A percentile compares a stretch with the other conserved stretches of the same genome.
Evolutionary conservation across 2,113 vertebrate species (phyloP).

Genomic region (Microtus pennsylvanicus): DNA sequence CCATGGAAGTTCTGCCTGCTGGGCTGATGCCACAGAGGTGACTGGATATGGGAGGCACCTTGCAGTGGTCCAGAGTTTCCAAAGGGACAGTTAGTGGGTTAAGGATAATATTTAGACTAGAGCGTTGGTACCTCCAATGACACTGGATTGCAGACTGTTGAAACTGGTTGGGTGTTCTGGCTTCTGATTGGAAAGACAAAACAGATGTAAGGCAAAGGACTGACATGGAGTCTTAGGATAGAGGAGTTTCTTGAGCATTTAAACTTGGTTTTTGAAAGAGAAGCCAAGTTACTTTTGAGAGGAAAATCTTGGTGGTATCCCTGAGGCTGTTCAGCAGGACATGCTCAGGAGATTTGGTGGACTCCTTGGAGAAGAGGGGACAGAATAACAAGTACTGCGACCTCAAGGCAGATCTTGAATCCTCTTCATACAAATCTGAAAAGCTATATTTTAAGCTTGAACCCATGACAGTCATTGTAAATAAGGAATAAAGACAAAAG

Average conservation of each 20-base stretch:
- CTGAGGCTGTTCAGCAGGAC: not conserved
- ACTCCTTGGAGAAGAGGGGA: not conserved
- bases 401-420: not conserved
- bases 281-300: not conserved
- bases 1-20: rapidly evolving
- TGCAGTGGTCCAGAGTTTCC: not conserved
- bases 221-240: not conserved
- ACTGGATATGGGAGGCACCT: not conserved
- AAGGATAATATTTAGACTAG: not conserved
- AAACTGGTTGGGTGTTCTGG: not conserved
- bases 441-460: not conserved
- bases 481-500: not conserved
- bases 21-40: not conserved
- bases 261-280: conserved; percentile 8
- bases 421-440: not conserved
- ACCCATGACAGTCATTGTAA: not conserved
- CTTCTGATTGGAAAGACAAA: not conserved
- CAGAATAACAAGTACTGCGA: not conserved
- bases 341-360: not conserved
- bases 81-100: not conserved
- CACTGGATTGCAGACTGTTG: not conserved
- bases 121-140: not conserved
- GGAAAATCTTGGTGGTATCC: not conserved
- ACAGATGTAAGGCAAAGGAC: not conserved
- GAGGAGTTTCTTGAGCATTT: not conserved